Percentiles rank a stretch among this genome's conserved stretches.
Evolutionary conservation across 2,888 invertebrate species (phyloP).

Genomic region (Abscondita cerata): DNA sequence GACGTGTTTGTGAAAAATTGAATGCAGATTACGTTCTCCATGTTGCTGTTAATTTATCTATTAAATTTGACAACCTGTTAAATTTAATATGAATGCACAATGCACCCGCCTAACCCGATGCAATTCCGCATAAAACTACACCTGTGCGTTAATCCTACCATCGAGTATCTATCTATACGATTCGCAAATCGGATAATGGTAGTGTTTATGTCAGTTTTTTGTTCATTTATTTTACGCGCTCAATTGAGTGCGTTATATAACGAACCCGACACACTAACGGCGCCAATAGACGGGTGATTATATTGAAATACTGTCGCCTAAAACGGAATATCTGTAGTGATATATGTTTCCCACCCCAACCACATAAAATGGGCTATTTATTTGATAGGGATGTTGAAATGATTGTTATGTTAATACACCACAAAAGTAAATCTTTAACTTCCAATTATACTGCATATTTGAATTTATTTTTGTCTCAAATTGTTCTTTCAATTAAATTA

Average conservation of each 20-base stretch:
- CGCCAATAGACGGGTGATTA: conserved; percentile 52
- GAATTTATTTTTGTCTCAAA: conserved; percentile 2
- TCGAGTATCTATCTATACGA: conserved; percentile 48
- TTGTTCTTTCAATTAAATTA: no score
- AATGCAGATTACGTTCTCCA: no score
- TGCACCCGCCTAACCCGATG: no score
- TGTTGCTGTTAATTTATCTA: no score
- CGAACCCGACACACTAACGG: conserved; percentile 46
- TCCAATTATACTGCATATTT: conserved; percentile 22
- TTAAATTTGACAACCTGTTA: no score
- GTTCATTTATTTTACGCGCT: conserved; percentile 54
- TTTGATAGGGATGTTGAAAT: conserved; percentile 44
- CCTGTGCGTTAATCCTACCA: conserved; percentile 32
- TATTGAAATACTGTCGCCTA: conserved; percentile 55
- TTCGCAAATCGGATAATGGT: conserved; percentile 54
- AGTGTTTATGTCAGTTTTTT: conserved; percentile 54
- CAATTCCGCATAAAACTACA: not conserved
- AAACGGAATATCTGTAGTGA: conserved; percentile 48
- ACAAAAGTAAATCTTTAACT: conserved; percentile 28
- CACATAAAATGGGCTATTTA: conserved; percentile 47
- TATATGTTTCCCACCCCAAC: conserved; percentile 47
- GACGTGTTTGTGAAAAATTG: no score
- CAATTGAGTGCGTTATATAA: conserved; percentile 50
- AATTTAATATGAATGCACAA: no score
- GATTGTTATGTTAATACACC: conserved; percentile 44